Evolutionary conservation across 2,113 vertebrate genomes (phyloP), one percentile per base, ranked within the genome.

Genomic region (Ammodytes marinus): DNA sequence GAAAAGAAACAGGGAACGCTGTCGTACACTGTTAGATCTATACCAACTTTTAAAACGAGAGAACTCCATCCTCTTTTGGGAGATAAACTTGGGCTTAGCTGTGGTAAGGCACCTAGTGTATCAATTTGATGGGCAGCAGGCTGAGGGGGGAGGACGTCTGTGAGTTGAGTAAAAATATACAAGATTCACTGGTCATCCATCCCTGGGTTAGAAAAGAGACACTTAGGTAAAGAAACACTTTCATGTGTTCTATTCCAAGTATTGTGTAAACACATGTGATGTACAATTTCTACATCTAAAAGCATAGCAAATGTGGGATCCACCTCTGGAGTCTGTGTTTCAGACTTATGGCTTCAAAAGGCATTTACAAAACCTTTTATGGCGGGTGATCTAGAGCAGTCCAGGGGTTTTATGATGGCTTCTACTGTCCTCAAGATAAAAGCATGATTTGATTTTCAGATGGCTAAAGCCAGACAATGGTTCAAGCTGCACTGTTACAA

Each of bases 101-200:
- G 78, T 85, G 77, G 63, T 91, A 93, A 93, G 92, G 92, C 92
- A 93, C 92, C 83, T 27, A 27, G 2, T 82, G 54, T 83, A 52
- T 65, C 13, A 43, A 60, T 66, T 42, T 77, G 69, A 82, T 27
- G 13, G 65, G 67, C 70, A 47, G 64, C 39, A 66, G 74, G 69
- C 55, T 54, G 66, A 39, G 55, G 61, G 68, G 77, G 57, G 46
- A 5, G 15, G 27, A 40, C 15, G 40, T 82, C 63, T 59, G 40
- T 37, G 11, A 42, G 45, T 42, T 57, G 8, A 69, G 19, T 53
- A 57, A 35, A 80, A 76, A 37, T 9, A 5, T 37, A 42, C 13
- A 65, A 46, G 12, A 71, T 53, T 83, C 14, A 19, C 70, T 77
- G 74, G 70, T 71, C 68, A 47, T 82, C 59, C 74, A 79, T 88